Conservation (phyloP, 2,797 vertebrate species). For the Epinephelus malabaricus region DNA sequence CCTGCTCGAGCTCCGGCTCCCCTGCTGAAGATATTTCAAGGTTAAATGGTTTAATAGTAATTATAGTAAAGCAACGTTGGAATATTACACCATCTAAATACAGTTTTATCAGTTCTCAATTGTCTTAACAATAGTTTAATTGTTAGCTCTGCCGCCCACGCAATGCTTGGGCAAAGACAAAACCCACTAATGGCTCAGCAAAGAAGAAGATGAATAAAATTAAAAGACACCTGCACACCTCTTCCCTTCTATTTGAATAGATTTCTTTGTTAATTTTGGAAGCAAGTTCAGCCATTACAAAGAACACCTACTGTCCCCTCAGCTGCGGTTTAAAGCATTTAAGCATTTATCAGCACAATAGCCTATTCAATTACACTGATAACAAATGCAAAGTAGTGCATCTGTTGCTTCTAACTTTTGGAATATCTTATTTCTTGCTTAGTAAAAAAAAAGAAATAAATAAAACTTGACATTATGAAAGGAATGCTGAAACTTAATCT, state of each 20-base stretch:
- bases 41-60: conserved; percentile 86
- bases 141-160: conserved; percentile 84
- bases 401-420: conserved; percentile 66
- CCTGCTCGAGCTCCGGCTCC: conserved; percentile 32
- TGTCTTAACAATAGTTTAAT: conserved; percentile 87
- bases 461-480: conserved; percentile 61
- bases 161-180: conserved; percentile 79
- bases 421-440: conserved; percentile 40
- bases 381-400: conserved; percentile 68
- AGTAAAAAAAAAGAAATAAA: conserved; percentile 34
- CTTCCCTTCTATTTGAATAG: conserved; percentile 77
- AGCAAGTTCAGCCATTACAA: conserved; percentile 74
- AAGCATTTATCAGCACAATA: conserved; percentile 78
- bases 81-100: conserved; percentile 78
- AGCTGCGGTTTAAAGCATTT: conserved; percentile 68
- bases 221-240: conserved; percentile 83
- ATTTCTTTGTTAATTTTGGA: conserved; percentile 82
- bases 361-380: conserved; percentile 74
- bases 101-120: conserved; percentile 84
- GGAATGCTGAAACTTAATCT: conserved; percentile 37
- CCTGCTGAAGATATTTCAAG: conserved; percentile 65
- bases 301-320: conserved; percentile 70
- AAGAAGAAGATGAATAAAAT: conserved; percentile 85
- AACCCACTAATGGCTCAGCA: conserved; percentile 81
- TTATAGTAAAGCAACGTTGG: conserved; percentile 76